Conservation (phyloP, 30 jellyfish, hydroid and myxozoan species). For the Hydractinia symbiolongicarpus region DNA sequence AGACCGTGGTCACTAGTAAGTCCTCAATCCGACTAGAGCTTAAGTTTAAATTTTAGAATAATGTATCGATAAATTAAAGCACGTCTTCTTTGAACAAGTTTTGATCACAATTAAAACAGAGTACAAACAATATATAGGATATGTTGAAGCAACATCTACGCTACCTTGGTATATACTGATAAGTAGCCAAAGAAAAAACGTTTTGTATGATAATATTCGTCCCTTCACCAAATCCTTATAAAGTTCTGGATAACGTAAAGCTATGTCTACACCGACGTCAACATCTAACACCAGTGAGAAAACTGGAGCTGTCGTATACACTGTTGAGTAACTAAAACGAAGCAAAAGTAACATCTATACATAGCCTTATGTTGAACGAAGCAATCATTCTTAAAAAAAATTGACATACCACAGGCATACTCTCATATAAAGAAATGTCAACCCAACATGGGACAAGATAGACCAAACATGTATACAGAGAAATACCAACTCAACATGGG, state of each 20-base stretch:
- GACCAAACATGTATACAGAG: not conserved
- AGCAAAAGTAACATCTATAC: not conserved
- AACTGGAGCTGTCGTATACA: constrained; percentile 92
- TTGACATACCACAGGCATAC: not conserved
- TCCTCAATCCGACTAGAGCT: too few species aligned
- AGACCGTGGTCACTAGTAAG: too few species aligned
- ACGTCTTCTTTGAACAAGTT: too few species aligned
- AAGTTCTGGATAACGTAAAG: constrained; percentile 86
- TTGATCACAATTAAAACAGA: not conserved
- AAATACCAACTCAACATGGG: too few species aligned
- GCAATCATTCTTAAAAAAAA: not conserved
- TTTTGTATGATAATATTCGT: constrained; percentile 76
- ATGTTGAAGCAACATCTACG: not conserved
- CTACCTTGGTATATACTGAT: constrained; percentile 94
- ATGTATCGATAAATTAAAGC: too few species aligned
- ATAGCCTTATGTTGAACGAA: not conserved
- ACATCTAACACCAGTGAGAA: constrained; percentile 89
- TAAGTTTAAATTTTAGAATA: too few species aligned
- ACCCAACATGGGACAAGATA: not conserved
- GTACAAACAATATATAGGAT: not conserved
- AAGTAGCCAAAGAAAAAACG: constrained; percentile 82
- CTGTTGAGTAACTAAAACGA: constrained; percentile 67
- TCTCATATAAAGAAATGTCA: not conserved
- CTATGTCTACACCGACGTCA: constrained; percentile 85
- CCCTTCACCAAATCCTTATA: constrained; percentile 95